phyloP scores from a whole-genome alignment of 2,113 vertebrate genomes.

The Carlito syrichta region DNA sequence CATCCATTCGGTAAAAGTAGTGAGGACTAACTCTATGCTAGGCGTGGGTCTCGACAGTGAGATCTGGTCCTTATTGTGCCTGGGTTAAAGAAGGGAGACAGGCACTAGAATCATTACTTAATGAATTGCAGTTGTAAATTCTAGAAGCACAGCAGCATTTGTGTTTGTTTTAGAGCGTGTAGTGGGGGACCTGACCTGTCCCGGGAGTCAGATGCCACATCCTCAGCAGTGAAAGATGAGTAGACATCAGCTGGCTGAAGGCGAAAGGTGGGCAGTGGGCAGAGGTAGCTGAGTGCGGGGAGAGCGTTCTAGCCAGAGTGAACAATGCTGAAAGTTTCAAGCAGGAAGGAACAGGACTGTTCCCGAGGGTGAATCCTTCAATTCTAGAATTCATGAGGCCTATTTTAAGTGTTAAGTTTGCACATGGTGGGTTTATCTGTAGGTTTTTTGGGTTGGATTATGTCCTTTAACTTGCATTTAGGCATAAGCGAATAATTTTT shows the following conservation, averaged over 20 bases:
- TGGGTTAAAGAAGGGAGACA: neutral
- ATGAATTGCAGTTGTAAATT: conserved; percentile 31
- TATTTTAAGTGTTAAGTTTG: neutral
- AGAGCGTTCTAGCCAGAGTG: neutral
- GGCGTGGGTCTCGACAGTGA: neutral
- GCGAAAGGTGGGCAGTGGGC: neutral
- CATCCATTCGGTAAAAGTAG: neutral
- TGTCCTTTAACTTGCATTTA: conserved; percentile 25
- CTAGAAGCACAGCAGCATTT: neutral
- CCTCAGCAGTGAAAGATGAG: neutral
- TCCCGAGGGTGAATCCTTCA: neutral
- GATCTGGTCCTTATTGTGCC: neutral
- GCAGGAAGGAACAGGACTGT: neutral
- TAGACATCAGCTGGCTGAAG: neutral
- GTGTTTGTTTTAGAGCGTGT: neutral
- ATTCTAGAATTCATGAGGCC: conserved; percentile 40
- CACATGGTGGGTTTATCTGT: neutral
- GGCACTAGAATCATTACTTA: neutral
- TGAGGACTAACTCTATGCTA: neutral
- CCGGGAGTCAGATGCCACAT: neutral
- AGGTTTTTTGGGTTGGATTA: neutral
- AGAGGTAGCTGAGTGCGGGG: neutral
- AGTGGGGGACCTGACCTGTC: neutral
- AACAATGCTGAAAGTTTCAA: neutral
- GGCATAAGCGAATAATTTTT: neutral